Evolutionary conservation across 2,797 vertebrate species (phyloP), one percentile per base, ranked within the genome.

Genomic region (Erpetoichthys calabaricus): DNA sequence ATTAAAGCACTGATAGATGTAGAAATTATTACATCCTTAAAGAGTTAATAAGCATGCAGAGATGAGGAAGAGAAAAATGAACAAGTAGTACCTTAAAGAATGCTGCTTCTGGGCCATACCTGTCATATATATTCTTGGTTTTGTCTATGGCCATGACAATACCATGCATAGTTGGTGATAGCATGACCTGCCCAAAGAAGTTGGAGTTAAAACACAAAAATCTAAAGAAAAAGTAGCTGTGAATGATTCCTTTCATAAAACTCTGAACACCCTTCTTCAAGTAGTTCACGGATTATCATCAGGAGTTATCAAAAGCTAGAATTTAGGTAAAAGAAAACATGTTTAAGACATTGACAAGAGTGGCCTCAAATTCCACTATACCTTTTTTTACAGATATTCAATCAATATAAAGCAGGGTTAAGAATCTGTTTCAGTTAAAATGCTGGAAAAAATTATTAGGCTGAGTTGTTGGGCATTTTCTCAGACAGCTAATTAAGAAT

Each of bases 81-180:
- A 59, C 69, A 65, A 73, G 63, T 72, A 82, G 82, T 98, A 99
- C 95, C 96, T 99, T 94, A 84, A 98, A 97, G 88, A 99, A 98
- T 78, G 93, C 94, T 70, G 91, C 90, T 87, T 99, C 94, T 62
- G 95, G 91, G 73, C 95, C 95, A 84, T 76, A 90, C 88, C 89
- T 93, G 88, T 98, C 92, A 94, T 89, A 97, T 57, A 95, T 86
- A 89, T 73, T 89, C 83, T 89, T 84, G 88, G 91, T 87, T 92
- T 96, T 94, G 88, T 89, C 92, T 93, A 99, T 94, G 77, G 95
- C 92, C 93, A 97, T 96, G 86, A 99, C 92, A 81, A 98, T 86
- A 89, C 92, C 92, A 91, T 99, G 96, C 95, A 98, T 98, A 86
- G 89, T 91, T 77, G 95, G 93, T 76, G 94, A 95, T 94, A 96